phyloP scores from a whole-genome alignment of 2,113 vertebrate genomes.

The Psophia crepitans region DNA sequence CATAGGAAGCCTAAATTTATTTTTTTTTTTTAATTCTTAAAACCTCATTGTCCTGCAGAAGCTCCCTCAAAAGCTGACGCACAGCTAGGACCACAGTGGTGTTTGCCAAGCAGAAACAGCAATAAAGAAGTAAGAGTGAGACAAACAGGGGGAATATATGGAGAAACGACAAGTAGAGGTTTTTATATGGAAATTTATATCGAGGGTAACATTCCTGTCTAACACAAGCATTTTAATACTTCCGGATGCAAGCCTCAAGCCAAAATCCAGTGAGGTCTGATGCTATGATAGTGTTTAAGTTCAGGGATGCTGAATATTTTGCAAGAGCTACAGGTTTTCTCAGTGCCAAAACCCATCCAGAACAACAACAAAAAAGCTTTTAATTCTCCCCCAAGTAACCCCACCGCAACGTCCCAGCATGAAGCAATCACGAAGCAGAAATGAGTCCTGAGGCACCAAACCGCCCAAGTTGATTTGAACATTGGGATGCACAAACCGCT shows the following conservation, averaged over 20 bases:
- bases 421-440: background rate
- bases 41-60: background rate
- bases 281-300: background rate
- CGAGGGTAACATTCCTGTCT: conserved; percentile 19
- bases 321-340: conserved; percentile 30
- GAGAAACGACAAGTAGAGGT: background rate
- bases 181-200: conserved; percentile 42
- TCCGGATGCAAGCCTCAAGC: conserved; percentile 33
- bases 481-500: background rate
- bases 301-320: background rate
- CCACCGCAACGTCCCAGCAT: background rate
- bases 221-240: conserved; percentile 47
- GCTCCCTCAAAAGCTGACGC: background rate
- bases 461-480: background rate
- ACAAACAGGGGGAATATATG: background rate
- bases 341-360: background rate
- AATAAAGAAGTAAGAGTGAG: background rate
- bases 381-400: background rate
- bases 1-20: background rate
- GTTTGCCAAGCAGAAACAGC: background rate
- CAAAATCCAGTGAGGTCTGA: conserved; percentile 40
- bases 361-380: background rate
- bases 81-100: background rate
- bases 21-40: background rate
- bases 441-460: background rate